A percentile compares a stretch with the other conserved stretches of the same genome.
phyloP scores from a whole-genome alignment of 2,888 invertebrate genomes.

The Ophonus ardosiacus region DNA sequence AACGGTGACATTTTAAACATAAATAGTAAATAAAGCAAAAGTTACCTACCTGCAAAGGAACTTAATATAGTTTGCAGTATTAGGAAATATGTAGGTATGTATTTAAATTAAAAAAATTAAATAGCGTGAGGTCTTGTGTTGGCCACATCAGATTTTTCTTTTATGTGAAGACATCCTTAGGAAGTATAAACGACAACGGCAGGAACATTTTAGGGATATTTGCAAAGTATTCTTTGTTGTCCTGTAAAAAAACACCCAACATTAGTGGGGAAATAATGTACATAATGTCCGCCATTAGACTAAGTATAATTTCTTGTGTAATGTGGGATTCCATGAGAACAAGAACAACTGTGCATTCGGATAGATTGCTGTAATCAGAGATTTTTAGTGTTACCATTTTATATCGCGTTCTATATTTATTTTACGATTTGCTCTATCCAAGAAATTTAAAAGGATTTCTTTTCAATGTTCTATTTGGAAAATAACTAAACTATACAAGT shows the following conservation, averaged over 20 bases:
- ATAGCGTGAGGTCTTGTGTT: no score
- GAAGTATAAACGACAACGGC: neutral
- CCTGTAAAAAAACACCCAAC: neutral
- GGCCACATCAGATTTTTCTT: no score
- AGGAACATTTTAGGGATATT: neutral
- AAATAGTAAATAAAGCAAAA: no score
- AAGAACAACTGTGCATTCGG: neutral
- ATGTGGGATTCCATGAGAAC: neutral
- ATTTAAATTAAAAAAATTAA: no score
- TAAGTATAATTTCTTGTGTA: slow-evolving; percentile 17
- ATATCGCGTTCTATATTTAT: neutral
- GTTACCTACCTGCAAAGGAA: no score
- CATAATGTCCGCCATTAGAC: neutral
- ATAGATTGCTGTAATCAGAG: slow-evolving; percentile 3
- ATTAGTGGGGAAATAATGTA: slow-evolving; percentile 7
- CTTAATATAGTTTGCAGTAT: no score
- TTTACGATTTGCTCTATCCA: neutral
- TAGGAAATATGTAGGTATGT: no score
- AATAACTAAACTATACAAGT: neutral
- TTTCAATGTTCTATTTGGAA: neutral
- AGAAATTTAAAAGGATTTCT: neutral
- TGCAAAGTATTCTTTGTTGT: slow-evolving; percentile 1
- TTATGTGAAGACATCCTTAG: neutral
- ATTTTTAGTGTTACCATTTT: neutral
- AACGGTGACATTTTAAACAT: no score